A percentile compares a stretch with the other conserved stretches of the same genome.
Conservation (phyloP, 2,113 vertebrate species). For the Turnix velox region DNA sequence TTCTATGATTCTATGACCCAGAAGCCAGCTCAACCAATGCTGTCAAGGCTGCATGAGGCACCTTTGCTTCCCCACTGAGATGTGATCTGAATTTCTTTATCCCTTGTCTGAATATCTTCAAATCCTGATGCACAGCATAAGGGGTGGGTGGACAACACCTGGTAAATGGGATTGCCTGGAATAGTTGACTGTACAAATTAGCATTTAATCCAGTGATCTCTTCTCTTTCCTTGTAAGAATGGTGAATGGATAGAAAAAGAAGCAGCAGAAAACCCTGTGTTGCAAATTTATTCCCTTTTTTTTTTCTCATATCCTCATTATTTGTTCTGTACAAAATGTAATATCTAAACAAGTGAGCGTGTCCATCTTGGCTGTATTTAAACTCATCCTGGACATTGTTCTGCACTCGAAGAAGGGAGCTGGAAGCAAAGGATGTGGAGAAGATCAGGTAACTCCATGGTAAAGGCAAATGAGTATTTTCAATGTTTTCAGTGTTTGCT, state of each 20-base stretch:
- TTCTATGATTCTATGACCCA: neutral
- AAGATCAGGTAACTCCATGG: neutral
- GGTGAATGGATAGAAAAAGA: neutral
- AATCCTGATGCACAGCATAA: neutral
- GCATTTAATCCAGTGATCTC: neutral
- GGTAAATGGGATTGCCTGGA: neutral
- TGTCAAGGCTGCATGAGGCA: neutral
- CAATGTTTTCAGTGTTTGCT: neutral
- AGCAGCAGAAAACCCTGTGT: neutral
- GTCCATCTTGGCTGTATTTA: neutral
- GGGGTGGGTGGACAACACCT: neutral
- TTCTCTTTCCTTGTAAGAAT: neutral
- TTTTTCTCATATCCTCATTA: neutral
- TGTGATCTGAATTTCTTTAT: neutral
- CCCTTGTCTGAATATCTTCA: neutral
- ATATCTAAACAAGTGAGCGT: neutral
- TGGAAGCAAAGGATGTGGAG: neutral
- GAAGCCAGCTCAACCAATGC: accelerated
- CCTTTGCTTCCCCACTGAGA: neutral
- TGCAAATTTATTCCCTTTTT: no score
- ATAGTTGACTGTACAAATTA: neutral
- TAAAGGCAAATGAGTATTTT: neutral
- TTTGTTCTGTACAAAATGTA: neutral
- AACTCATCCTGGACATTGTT: neutral
- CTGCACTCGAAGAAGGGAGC: neutral